Evolutionary conservation across 2,888 invertebrate species (phyloP).

Genomic region (Hoplodrina blanda): DNA sequence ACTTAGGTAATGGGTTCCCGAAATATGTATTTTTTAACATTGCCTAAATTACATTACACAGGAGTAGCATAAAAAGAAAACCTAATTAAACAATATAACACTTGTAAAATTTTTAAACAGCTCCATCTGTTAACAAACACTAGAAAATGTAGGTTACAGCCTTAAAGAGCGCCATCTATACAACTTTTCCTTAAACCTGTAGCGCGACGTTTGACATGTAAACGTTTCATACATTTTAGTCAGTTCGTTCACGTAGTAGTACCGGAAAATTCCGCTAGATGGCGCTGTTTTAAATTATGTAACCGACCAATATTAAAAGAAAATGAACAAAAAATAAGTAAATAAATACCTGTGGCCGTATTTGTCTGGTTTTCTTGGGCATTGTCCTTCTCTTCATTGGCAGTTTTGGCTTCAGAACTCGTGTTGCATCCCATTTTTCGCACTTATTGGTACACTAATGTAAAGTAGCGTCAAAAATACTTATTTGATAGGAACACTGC

Average conservation of each 20-base stretch:
- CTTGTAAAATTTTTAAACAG: background rate
- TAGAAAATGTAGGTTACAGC: background rate
- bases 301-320: accelerated
- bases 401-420: constrained; percentile 78
- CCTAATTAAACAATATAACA: no score
- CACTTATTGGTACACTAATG: constrained; percentile 51
- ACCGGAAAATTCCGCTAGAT: constrained; percentile 46
- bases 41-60: no score
- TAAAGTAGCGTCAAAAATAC: constrained; percentile 53
- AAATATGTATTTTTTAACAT: no score
- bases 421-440: constrained; percentile 82
- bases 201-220: background rate
- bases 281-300: constrained; percentile 40
- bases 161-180: constrained; percentile 37
- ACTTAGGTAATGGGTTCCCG: no score
- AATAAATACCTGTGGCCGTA: constrained; percentile 67
- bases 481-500: constrained; percentile 53
- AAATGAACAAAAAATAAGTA: no score
- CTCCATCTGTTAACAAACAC: constrained; percentile 24
- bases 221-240: background rate
- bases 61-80: no score
- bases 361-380: constrained; percentile 69
- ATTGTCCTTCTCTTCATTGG: constrained; percentile 72
- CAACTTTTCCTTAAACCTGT: background rate
- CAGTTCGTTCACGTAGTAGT: background rate